These are phyloP conservation scores for Psittacula echo DNA, from an alignment of 2,797 vertebrate species.

Conservation along the genomic window DNA sequence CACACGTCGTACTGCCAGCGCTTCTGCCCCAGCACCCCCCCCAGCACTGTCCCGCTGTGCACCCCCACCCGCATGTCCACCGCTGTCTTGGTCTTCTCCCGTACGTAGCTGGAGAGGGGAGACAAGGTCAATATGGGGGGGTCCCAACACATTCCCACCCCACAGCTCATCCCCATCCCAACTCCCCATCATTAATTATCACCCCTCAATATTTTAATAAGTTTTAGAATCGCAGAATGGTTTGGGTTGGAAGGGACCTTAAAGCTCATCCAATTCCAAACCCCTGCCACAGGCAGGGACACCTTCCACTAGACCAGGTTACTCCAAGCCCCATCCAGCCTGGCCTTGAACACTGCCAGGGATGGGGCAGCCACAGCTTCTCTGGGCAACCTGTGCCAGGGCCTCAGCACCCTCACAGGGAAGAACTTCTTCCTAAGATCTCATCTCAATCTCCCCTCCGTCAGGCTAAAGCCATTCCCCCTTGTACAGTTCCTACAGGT, in stretches of 20 bases:
- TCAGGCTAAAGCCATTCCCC: background rate
- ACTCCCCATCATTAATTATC: background rate
- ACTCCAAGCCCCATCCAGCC: background rate
- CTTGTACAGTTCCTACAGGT: background rate
- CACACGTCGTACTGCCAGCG: slow-evolving; percentile 98
- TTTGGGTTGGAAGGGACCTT: background rate
- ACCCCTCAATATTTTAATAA: background rate
- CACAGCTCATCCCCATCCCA: background rate
- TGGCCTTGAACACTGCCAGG: background rate
- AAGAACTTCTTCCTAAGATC: background rate
- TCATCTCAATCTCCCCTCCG: background rate
- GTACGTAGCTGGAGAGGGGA: slow-evolving; percentile 82
- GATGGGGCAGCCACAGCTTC: background rate
- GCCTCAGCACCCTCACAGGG: background rate
- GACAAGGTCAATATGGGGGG: too few relatives aligned
- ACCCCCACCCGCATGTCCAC: slow-evolving; percentile 91
- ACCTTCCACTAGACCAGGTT: background rate
- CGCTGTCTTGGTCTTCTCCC: slow-evolving; percentile 83
- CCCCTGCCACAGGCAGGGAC: background rate
- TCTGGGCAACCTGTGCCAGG: background rate
- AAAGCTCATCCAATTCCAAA: background rate
- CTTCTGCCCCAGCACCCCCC: slow-evolving; percentile 94
- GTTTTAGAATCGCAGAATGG: background rate
- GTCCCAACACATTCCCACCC: background rate
- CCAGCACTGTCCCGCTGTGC: slow-evolving; percentile 92